Evolutionary conservation across 2,888 invertebrate species (phyloP).

Genomic region (Falcaria lacertinaria): DNA sequence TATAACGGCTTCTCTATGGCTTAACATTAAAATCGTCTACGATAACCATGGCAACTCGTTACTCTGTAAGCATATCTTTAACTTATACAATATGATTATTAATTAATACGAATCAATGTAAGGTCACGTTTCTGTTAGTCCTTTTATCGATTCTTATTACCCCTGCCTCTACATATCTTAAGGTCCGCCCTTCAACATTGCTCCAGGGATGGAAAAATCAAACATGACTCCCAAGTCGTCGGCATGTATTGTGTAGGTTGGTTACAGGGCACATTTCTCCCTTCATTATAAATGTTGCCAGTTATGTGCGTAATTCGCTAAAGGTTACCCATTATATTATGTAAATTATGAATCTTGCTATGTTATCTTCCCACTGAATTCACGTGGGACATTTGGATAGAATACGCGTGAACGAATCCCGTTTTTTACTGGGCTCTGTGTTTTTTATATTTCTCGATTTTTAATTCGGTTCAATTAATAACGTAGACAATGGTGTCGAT

Average conservation of each 20-base stretch:
- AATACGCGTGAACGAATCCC: too few species aligned
- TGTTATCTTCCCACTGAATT: too few species aligned
- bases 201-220: background rate
- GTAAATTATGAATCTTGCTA: background rate
- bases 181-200: background rate
- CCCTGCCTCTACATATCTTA: background rate
- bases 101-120: background rate
- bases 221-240: background rate
- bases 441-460: too few species aligned
- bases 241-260: background rate
- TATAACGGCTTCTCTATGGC: too few species aligned
- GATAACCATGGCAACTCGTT: too few species aligned
- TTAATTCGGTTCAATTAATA: too few species aligned
- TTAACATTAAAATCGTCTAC: too few species aligned
- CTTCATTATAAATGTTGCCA: background rate
- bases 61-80: too few species aligned
- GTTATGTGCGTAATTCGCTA: background rate
- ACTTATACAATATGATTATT: background rate
- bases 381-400: too few species aligned
- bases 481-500: too few species aligned
- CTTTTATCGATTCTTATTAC: background rate
- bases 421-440: too few species aligned
- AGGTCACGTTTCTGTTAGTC: background rate
- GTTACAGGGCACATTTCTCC: background rate
- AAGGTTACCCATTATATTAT: background rate